These are phyloP conservation scores for Rhincodon typus DNA, from an alignment of 2,797 vertebrate species.

Conservation along the genomic window DNA sequence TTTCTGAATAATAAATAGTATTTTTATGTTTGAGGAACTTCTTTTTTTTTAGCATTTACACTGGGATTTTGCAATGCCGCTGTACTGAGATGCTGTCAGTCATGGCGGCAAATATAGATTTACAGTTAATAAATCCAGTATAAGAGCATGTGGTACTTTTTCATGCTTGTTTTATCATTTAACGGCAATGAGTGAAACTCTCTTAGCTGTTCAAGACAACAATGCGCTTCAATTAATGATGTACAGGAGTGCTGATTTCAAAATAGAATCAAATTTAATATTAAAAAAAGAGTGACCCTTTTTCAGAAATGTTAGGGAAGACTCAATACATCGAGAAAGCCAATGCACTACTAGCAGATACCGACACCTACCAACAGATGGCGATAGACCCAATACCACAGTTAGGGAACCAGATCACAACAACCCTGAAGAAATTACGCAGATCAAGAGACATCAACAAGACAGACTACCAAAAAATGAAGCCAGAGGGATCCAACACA, in stretches of 20 bases:
- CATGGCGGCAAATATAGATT: not conserved
- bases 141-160: not conserved
- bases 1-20: not conserved
- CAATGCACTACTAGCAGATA: too few relatives aligned
- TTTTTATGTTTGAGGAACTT: not conserved
- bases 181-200: not conserved
- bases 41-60: not conserved
- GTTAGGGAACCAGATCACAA: too few relatives aligned
- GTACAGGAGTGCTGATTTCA: not conserved
- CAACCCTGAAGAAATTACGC: too few relatives aligned
- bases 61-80: not conserved
- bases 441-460: too few relatives aligned
- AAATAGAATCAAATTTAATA: not conserved
- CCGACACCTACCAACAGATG: too few relatives aligned
- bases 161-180: not conserved
- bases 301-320: not conserved
- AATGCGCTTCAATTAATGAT: not conserved
- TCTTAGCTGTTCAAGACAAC: not conserved
- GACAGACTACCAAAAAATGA: too few relatives aligned
- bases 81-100: not conserved
- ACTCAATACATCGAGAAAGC: not conserved
- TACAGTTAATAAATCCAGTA: not conserved
- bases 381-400: too few relatives aligned
- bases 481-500: too few relatives aligned
- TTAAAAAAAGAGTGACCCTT: not conserved